Evolutionary conservation across 2,888 invertebrate species (phyloP), one percentile per base, ranked within the genome.

Genomic region (Pocota personata): DNA sequence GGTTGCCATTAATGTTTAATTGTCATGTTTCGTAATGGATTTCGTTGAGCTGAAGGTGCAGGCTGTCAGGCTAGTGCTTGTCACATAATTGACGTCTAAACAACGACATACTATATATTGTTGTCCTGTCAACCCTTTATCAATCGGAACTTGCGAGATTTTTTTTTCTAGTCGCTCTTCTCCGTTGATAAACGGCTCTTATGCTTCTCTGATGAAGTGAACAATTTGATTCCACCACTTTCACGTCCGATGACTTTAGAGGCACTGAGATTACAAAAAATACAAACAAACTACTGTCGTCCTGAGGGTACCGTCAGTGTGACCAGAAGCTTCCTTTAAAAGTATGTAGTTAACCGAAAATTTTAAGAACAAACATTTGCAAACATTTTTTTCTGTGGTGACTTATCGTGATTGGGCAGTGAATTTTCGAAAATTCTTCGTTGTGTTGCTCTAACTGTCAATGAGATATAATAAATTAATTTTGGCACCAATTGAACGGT

Each of bases 1-100:
- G 21, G 46, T 35, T 57, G 40, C 16, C 73, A 64, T 79, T 57
- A 79, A 64, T 30, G 62, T 37, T 73, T 37, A 73, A 64, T 79
- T 37, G 64, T 46, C 37, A 3, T 16, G 10, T 2, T 46, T 67
- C 6, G 14, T 27, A 46, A 67, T 50, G 16, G 19, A 21, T 2
- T 50, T 40, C 5, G 10, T 14, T 14, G 12, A 14, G 40, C 16
- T 27, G 14, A 27, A 43, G 43, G 37, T 58, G 50, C 40, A 52
- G 0, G 6, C 14, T 19, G 14, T 6, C 30, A 16, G 3, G 14
- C 8, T n/a, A n/a, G 30, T 16, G 3, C 16, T 60, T 50, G 43
- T 8, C 16, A 35, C 14, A n/a, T 37, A 75, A 75, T 75, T 35
- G 21, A 8, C 55, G 69, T 5, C 57, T 71, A 46, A 57, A 32